phyloP scores from a whole-genome alignment of 2,113 vertebrate species.

The Neolamprologus variostigma region DNA sequence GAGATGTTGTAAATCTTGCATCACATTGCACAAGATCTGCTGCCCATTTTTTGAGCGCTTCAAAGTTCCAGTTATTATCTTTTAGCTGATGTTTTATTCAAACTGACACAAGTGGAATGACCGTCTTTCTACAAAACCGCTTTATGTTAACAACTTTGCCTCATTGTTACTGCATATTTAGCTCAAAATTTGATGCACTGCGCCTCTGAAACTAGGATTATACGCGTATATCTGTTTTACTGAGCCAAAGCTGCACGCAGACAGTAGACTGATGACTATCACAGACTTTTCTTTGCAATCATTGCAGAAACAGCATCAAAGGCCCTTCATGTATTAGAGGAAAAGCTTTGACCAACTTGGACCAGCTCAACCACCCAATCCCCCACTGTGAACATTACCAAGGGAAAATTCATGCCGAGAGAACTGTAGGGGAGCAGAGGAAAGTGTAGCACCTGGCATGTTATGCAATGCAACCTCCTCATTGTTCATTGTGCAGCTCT shows the following conservation, averaged over 20 bases:
- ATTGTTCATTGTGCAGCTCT: slow-evolving; percentile 17
- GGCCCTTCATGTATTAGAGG: background rate
- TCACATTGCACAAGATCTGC: background rate
- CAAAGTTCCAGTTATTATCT: background rate
- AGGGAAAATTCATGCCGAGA: background rate
- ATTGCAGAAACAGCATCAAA: background rate
- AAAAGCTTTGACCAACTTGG: background rate
- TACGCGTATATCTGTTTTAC: background rate
- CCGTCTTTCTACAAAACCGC: background rate
- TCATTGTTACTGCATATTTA: background rate
- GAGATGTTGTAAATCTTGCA: background rate
- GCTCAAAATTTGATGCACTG: background rate
- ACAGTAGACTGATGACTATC: background rate
- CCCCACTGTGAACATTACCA: slow-evolving; percentile 12
- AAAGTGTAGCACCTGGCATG: background rate
- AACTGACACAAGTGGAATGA: background rate
- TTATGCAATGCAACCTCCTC: slow-evolving; percentile 20
- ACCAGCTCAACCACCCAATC: background rate
- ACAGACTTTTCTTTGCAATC: background rate
- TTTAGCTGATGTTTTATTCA: background rate
- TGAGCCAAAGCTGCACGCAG: background rate
- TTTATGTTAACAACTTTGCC: background rate
- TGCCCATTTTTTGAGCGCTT: background rate
- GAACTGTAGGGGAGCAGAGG: background rate
- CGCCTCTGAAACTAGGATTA: background rate